Evolutionary conservation across 2,113 vertebrate species (phyloP).

Genomic region (Andinoacara biseriatus): DNA sequence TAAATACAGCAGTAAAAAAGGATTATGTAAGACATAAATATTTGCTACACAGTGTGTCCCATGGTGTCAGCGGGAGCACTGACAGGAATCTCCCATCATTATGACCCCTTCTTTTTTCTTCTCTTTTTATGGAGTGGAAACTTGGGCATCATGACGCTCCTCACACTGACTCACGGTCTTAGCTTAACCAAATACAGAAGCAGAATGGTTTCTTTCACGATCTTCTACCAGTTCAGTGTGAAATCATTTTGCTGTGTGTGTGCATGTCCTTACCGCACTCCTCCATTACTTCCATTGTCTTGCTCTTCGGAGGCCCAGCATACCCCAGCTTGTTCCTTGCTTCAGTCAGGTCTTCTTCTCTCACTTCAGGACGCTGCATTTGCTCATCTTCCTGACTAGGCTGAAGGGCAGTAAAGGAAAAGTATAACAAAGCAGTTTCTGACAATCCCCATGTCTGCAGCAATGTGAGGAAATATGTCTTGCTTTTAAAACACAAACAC

Average conservation of each 20-base stretch:
- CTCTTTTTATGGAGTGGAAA: constrained; percentile 82
- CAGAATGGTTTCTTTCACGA: neutral
- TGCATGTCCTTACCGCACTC: constrained; percentile 86
- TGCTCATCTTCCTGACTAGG: constrained; percentile 71
- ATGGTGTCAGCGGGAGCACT: neutral
- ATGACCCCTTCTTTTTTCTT: neutral
- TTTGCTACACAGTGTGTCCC: constrained; percentile 9
- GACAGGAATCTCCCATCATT: constrained; percentile 30
- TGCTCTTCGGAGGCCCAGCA: constrained; percentile 86
- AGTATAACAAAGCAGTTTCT: neutral
- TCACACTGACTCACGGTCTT: neutral
- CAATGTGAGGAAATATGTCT: neutral
- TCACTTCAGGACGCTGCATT: constrained; percentile 88
- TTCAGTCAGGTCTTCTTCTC: constrained; percentile 89
- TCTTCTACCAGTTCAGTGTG: neutral
- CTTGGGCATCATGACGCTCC: constrained; percentile 41
- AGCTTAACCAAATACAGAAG: constrained; percentile 3
- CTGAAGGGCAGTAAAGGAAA: constrained; percentile 39
- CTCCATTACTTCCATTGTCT: constrained; percentile 94
- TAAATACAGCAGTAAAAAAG: neutral
- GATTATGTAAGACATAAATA: neutral
- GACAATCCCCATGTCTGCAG: neutral
- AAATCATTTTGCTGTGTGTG: neutral
- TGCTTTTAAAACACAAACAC: neutral
- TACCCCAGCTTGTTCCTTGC: constrained; percentile 82